Base-by-base conservation (phyloP, 2,888 invertebrate species). In the Pycnomerus fuliginosus region DNA sequence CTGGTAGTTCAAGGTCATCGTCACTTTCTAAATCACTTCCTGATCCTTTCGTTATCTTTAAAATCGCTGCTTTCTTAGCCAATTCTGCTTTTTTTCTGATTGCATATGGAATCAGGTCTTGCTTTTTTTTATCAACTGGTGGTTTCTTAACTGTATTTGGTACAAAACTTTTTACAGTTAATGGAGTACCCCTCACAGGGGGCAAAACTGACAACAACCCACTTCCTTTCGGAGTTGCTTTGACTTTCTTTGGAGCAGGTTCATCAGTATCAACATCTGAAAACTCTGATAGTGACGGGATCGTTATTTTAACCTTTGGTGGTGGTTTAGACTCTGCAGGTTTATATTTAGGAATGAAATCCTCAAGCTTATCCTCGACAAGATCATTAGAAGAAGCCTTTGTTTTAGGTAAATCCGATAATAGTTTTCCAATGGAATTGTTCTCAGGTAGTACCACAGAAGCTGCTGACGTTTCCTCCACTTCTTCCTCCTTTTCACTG, bases 1-100 rank as follows among this genome's bases (percentile, higher is more conserved):
- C 68, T 16, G 69, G 67, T 50, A 78, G 72, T 27, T 62, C 60
- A 5, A 62, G 43, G 31, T 64, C 64, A 41, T 64, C 52, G 28
- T 63, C 64, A 51, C 58, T 61, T 39, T 64, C 66, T 8, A 43
- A 50, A 43, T 61, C 63, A 52, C 60, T 62, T 25, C 51, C 54
- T n/a, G 8, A 15, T 16, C 14, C 12, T 30, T 32, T 39, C 13
- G 31, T 50, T 20, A 50, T 50, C 38, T 48, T 47, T 3, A 42
- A 22, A 11, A 48, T n/a, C 3, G 16, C 40, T 2, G 40, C 35
- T 40, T 46, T 49, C 35, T 53, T 48, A n/a, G 38, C 40, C 16
- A 44, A 28, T 43, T 54, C 55, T 3, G 46, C 48, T 14, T 53
- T 53, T 32, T 54, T 57, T 15, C 44, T 38, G 1, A 57, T 48